Evolutionary conservation across 2,113 vertebrate species (phyloP).

Genomic region (Pholis gunnellus): DNA sequence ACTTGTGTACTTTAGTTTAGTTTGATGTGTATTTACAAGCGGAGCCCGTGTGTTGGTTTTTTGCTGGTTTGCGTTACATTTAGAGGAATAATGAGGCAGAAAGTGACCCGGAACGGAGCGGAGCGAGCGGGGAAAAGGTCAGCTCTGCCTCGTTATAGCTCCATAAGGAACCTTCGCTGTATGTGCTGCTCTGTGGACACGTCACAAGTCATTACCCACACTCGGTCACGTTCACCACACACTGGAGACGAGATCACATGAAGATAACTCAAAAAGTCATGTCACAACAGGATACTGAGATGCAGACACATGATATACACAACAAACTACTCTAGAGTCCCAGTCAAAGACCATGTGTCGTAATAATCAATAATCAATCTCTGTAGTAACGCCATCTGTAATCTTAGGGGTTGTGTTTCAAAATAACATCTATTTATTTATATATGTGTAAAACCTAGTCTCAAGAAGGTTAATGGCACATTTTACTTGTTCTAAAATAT

Average conservation of each 20-base stretch:
- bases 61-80: not conserved
- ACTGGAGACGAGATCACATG: not conserved
- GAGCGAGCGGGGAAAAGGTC: not conserved
- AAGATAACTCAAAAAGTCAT: not conserved
- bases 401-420: not conserved
- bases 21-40: not conserved
- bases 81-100: constrained; percentile 5
- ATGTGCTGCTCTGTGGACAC: not conserved
- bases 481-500: not conserved
- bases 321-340: not conserved
- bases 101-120: not conserved
- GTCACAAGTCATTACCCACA: constrained; percentile 21
- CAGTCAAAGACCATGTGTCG: not conserved
- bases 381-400: not conserved
- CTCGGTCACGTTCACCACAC: not conserved
- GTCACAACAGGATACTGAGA: not conserved
- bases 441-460: not conserved
- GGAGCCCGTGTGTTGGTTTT: not conserved
- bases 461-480: not conserved
- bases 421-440: not conserved
- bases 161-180: not conserved
- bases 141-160: not conserved
- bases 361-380: not conserved
- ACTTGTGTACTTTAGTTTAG: not conserved
- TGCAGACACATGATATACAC: not conserved